Evolutionary conservation across 2,113 vertebrate species (phyloP).

Genomic region (Mus spicilegus): DNA sequence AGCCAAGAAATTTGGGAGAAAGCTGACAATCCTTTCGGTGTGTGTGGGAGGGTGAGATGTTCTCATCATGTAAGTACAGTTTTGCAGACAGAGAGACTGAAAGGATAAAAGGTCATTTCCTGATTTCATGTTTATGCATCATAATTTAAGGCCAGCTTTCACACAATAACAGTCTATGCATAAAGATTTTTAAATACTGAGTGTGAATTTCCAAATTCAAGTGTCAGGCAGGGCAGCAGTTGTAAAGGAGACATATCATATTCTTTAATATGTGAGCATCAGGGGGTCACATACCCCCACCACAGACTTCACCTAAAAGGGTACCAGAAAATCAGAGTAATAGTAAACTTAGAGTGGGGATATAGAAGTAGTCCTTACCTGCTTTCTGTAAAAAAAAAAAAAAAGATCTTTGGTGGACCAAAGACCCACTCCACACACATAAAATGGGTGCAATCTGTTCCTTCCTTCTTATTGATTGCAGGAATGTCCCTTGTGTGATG

Average conservation of each 20-base stretch:
- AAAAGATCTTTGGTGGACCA: background rate
- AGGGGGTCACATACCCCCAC: background rate
- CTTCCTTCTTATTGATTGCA: background rate
- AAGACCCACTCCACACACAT: background rate
- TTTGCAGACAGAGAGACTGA: constrained; percentile 21
- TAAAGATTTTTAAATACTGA: constrained; percentile 56
- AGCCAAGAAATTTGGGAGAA: background rate
- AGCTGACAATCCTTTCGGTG: background rate
- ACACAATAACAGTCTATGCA: background rate
- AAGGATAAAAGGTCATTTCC: constrained; percentile 42
- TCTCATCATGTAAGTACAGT: constrained; percentile 14
- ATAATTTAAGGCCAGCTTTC: constrained; percentile 54
- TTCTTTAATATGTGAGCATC: background rate
- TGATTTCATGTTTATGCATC: background rate
- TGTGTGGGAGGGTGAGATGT: background rate
- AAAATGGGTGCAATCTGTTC: background rate
- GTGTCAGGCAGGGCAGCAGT: background rate
- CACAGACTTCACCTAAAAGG: background rate
- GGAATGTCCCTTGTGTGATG: background rate
- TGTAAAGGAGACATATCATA: background rate
- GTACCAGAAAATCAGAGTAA: background rate
- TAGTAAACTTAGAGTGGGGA: background rate
- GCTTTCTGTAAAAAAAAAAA: background rate
- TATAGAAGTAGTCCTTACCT: background rate
- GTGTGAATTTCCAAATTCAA: constrained; percentile 22